Conservation (phyloP, 2,888 invertebrate species). For the Archaeoteleia sp. region DNA sequence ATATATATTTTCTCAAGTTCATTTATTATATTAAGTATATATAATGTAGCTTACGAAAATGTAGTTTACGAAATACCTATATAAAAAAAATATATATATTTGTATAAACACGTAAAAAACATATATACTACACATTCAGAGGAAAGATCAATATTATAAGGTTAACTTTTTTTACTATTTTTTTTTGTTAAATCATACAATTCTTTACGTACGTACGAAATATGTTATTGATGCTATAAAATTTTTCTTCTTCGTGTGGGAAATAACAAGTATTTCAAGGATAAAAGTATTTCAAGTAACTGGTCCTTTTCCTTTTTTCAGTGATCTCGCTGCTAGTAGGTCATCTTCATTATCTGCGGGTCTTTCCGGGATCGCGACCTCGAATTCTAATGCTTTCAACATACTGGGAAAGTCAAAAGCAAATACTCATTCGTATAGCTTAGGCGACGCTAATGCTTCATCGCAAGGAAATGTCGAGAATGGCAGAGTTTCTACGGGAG, state of each 20-base stretch:
- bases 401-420: conserved; percentile 59
- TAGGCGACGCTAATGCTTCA: conserved; percentile 63
- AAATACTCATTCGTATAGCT: conserved; percentile 55
- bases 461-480: conserved; percentile 63
- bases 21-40: too few relatives aligned
- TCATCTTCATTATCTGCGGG: conserved; percentile 66
- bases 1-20: too few relatives aligned
- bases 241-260: not conserved
- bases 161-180: too few relatives aligned
- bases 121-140: too few relatives aligned
- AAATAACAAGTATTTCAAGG: not conserved
- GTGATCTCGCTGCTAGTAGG: conserved; percentile 63
- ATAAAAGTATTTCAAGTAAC: conserved; percentile 6
- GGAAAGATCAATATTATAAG: too few relatives aligned
- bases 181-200: too few relatives aligned
- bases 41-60: too few relatives aligned
- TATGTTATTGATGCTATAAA: too few relatives aligned
- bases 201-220: too few relatives aligned
- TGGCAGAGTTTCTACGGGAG: conserved; percentile 62
- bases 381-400: conserved; percentile 62
- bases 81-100: too few relatives aligned
- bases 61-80: too few relatives aligned
- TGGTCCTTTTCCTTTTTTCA: conserved; percentile 32
- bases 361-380: conserved; percentile 60
- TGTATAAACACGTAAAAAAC: too few relatives aligned